Percentiles rank a stretch among this genome's conserved stretches.
phyloP scores from a whole-genome alignment of 2,797 vertebrate species.

The Zenarchopterus dispar region DNA sequence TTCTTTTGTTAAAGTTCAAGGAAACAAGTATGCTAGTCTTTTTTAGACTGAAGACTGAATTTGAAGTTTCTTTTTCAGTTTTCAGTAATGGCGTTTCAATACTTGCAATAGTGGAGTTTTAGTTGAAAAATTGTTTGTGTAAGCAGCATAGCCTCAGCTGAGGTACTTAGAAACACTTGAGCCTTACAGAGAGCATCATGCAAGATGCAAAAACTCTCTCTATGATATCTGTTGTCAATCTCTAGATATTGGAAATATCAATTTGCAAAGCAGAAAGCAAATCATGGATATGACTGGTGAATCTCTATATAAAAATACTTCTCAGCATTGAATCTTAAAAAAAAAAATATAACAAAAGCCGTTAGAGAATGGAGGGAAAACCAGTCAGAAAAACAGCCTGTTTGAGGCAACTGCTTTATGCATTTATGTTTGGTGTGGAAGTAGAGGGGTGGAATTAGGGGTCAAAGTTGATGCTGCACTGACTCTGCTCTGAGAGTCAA shows the following conservation, averaged over 20 bases:
- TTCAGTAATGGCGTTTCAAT: background rate
- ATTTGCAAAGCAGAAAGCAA: constrained; percentile 49
- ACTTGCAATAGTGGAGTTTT: constrained; percentile 6
- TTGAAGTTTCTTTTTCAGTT: constrained; percentile 13
- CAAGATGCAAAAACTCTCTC: constrained; percentile 32
- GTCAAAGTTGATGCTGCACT: too few species aligned
- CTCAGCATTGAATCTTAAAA: constrained; percentile 11
- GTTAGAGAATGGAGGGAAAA: constrained; percentile 4
- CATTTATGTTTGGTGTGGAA: too few species aligned
- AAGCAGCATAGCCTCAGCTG: constrained; percentile 43
- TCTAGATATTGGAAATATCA: constrained; percentile 47
- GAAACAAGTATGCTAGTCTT: constrained; percentile 4
- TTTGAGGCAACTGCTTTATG: too few species aligned
- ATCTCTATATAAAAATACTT: constrained; percentile 20
- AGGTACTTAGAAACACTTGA: constrained; percentile 18
- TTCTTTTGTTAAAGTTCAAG: constrained; percentile 16
- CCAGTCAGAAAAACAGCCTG: constrained; percentile 6
- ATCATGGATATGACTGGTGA: constrained; percentile 23
- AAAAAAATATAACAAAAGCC: constrained; percentile 8
- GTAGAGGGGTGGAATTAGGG: too few species aligned
- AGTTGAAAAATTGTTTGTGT: constrained; percentile 20
- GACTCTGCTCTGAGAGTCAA: too few species aligned
- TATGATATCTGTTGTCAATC: constrained; percentile 49
- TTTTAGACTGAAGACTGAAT: background rate
- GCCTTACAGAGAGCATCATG: constrained; percentile 20